phyloP scores from a whole-genome alignment of 2,888 invertebrate species.

The Orgyia antiqua region DNA sequence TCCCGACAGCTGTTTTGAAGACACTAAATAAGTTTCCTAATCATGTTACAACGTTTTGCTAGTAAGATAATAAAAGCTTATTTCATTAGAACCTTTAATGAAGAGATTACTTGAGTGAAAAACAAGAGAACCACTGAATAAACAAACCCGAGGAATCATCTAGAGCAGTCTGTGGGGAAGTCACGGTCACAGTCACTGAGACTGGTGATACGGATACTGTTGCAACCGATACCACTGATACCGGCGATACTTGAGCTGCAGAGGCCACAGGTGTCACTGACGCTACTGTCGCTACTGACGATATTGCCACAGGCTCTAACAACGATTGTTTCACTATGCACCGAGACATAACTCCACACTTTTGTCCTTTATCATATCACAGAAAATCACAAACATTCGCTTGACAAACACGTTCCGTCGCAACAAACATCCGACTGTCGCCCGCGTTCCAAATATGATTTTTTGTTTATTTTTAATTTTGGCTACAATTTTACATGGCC shows the following conservation, averaged over 20 bases:
- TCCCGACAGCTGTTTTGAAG: too few relatives aligned
- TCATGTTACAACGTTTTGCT: too few relatives aligned
- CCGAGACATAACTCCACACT: constrained; percentile 53
- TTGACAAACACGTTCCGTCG: constrained; percentile 49
- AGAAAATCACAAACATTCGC: constrained; percentile 36
- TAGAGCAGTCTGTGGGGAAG: constrained; percentile 31
- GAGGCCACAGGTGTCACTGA: constrained; percentile 28
- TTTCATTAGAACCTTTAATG: too few relatives aligned
- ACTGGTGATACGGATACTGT: constrained; percentile 36
- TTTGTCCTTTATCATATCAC: constrained; percentile 31
- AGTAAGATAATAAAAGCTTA: too few relatives aligned
- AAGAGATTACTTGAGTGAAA: too few relatives aligned
- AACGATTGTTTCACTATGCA: constrained; percentile 71
- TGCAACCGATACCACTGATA: constrained; percentile 31
- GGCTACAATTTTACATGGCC: constrained; percentile 62
- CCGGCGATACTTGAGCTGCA: constrained; percentile 28
- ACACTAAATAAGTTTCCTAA: too few relatives aligned
- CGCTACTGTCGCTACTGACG: constrained; percentile 25
- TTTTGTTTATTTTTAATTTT: constrained; percentile 76
- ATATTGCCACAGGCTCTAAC: constrained; percentile 44
- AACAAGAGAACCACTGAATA: too few relatives aligned
- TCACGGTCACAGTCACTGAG: constrained; percentile 28
- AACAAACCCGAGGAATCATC: constrained; percentile 47
- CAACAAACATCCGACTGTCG: constrained; percentile 73
- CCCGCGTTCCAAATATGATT: constrained; percentile 68